These are phyloP conservation scores for Pteromalus puparum DNA, from an alignment of 1,140 invertebrate genomes.

Conservation along the genomic window DNA sequence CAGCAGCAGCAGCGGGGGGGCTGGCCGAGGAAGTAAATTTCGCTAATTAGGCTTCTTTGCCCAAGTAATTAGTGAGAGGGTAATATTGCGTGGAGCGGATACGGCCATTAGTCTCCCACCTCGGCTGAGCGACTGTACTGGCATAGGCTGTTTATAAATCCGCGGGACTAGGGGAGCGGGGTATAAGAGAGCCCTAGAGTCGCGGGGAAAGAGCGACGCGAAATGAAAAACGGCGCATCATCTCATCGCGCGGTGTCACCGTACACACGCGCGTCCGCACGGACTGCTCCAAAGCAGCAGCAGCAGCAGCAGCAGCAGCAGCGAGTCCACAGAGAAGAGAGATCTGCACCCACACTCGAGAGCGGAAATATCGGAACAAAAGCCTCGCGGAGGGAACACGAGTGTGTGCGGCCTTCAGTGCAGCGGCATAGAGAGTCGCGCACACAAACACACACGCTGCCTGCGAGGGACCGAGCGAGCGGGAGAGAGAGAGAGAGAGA, in stretches of 20 bases:
- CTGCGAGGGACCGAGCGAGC: neutral
- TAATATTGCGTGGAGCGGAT: conserved; percentile 13
- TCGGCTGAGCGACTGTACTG: neutral
- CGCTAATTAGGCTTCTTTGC: conserved; percentile 41
- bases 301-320: neutral
- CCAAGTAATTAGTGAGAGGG: conserved; percentile 31
- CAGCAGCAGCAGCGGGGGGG: too few species aligned
- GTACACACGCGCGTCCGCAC: neutral
- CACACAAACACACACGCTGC: neutral
- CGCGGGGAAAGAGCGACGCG: neutral
- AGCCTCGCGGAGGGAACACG: conserved; percentile 4
- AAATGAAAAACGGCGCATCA: conserved; percentile 32
- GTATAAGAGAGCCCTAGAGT: neutral
- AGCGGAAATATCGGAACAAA: conserved; percentile 22
- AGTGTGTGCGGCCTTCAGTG: neutral
- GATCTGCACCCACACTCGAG: too few species aligned
- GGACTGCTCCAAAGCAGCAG: neutral
- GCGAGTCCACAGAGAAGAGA: neutral
- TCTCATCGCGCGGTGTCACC: neutral
- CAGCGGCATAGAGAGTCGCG: neutral
- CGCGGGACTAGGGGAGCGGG: neutral
- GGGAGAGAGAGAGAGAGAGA: too few species aligned
- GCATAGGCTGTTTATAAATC: conserved; percentile 26
- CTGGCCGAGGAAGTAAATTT: conserved; percentile 11
- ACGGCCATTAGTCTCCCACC: conserved; percentile 22